A percentile compares a stretch with the other conserved stretches of the same genome.
Conservation (phyloP, 1,140 invertebrate genomes). For the Calephelis virginiensis region DNA sequence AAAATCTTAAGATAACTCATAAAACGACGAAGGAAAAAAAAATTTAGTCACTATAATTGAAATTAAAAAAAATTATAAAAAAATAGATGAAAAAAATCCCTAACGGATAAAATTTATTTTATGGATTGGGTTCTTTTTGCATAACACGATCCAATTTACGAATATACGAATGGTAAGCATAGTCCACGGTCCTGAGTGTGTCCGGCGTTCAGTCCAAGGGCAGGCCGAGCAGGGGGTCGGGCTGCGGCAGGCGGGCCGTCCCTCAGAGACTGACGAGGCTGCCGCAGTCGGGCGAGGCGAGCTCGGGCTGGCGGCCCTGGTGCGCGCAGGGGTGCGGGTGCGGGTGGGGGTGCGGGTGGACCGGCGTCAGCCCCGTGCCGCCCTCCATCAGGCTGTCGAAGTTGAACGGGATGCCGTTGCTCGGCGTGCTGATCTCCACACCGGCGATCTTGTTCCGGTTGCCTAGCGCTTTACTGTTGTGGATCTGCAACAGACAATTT, state of each 20-base stretch:
- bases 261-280: conserved; percentile 69
- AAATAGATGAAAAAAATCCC: too few relatives aligned
- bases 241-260: conserved; percentile 27
- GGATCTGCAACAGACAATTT: conserved; percentile 47
- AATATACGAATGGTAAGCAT: too few relatives aligned
- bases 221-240: conserved; percentile 22
- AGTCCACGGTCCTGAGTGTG: neutral
- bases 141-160: too few relatives aligned
- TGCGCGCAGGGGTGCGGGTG: conserved; percentile 70
- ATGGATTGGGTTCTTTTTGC: too few relatives aligned
- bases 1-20: too few relatives aligned
- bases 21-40: too few relatives aligned
- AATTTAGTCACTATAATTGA: too few relatives aligned
- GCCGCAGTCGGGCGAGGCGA: conserved; percentile 59
- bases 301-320: conserved; percentile 58
- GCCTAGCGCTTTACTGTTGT: conserved; percentile 61
- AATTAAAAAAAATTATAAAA: too few relatives aligned
- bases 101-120: too few relatives aligned
- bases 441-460: conserved; percentile 83
- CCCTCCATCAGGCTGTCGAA: conserved; percentile 96
- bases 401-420: conserved; percentile 91
- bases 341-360: conserved; percentile 83
- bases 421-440: conserved; percentile 92
- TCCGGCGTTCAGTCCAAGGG: neutral
- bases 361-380: conserved; percentile 92